phyloP scores from a whole-genome alignment of 2,797 vertebrate species.

The Rhinogobio ventralis region DNA sequence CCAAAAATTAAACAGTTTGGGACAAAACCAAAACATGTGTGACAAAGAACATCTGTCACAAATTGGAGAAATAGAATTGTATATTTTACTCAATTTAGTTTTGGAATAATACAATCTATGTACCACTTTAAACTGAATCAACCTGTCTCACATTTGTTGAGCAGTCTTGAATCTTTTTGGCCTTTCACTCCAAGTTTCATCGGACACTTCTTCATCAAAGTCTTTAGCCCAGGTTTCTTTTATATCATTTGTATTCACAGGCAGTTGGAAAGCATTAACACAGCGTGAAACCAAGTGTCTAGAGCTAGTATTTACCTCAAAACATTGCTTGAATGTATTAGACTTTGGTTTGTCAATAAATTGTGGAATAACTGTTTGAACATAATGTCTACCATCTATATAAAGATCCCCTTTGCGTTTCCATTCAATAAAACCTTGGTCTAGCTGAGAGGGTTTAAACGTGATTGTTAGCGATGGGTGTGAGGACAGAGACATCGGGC shows the following conservation, averaged over 20 bases:
- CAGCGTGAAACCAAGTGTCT: not conserved
- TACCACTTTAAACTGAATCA: not conserved
- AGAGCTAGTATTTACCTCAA: too few relatives aligned
- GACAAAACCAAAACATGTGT: not conserved
- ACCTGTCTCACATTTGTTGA: not conserved
- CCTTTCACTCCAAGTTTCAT: not conserved
- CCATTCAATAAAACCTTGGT: fast-evolving
- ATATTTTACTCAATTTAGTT: not conserved
- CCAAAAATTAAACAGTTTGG: too few relatives aligned
- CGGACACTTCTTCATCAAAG: not conserved
- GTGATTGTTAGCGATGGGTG: too few relatives aligned
- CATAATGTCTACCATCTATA: too few relatives aligned
- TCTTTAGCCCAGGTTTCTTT: not conserved
- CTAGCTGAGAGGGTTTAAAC: too few relatives aligned
- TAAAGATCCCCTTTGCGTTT: too few relatives aligned
- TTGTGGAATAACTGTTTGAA: too few relatives aligned
- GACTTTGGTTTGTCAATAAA: too few relatives aligned
- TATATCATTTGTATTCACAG: not conserved
- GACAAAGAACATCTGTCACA: not conserved
- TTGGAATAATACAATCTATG: not conserved
- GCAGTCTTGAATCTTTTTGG: not conserved
- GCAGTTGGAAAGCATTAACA: not conserved
- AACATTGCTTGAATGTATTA: too few relatives aligned
- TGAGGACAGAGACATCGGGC: too few relatives aligned
- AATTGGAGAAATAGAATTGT: not conserved